Conservation (phyloP, 2,113 vertebrate species). For the Eublepharis macularius region DNA sequence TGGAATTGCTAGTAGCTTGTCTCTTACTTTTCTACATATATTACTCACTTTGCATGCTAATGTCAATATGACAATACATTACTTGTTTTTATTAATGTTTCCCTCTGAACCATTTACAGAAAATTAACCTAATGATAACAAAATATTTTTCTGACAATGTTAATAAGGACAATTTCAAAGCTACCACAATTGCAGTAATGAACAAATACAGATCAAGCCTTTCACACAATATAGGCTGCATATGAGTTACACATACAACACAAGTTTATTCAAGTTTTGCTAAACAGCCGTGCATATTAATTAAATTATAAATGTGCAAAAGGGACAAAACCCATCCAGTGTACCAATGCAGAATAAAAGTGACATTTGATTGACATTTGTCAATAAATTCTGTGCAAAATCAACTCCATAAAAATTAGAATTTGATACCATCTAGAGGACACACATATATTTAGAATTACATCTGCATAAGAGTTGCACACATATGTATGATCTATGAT, state of each 20-base stretch:
- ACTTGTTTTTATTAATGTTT: slow-evolving; percentile 36
- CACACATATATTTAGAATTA: neutral
- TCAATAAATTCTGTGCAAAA: neutral
- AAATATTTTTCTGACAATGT: neutral
- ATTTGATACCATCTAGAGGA: slow-evolving; percentile 37
- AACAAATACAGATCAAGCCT: neutral
- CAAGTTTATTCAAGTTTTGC: slow-evolving; percentile 1
- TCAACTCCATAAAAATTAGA: slow-evolving; percentile 57
- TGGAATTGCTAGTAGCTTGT: slow-evolving; percentile 54
- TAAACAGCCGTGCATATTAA: slow-evolving; percentile 34
- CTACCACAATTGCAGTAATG: neutral
- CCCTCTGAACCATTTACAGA: slow-evolving; percentile 6
- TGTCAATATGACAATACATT: slow-evolving; percentile 28
- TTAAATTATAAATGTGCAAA: slow-evolving; percentile 1
- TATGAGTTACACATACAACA: neutral
- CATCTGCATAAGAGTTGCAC: slow-evolving; percentile 42
- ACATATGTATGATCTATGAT: slow-evolving; percentile 29
- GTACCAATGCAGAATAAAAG: neutral
- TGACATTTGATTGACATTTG: neutral
- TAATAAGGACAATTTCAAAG: neutral
- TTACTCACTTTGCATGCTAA: slow-evolving; percentile 48
- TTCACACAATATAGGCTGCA: neutral
- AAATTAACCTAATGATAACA: slow-evolving; percentile 1
- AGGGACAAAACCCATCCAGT: slow-evolving; percentile 15
- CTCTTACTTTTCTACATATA: slow-evolving; percentile 47